These are phyloP conservation scores for Poeciliopsis presidionis DNA, from an alignment of 2,797 vertebrate genomes.

Conservation along the genomic window DNA sequence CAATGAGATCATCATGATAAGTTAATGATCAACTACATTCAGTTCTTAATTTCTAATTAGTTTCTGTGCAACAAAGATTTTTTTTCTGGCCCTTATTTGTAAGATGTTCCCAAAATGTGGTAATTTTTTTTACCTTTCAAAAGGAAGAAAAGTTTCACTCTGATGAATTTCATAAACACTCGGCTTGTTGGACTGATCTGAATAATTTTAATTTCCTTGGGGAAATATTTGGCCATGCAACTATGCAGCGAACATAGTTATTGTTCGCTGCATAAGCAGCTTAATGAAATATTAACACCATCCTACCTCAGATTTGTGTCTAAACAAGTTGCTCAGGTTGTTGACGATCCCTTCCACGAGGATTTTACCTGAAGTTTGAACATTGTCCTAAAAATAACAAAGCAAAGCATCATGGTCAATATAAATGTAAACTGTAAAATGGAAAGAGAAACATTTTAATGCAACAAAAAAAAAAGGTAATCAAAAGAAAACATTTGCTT, in stretches of 20 bases:
- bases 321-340: conserved; percentile 88
- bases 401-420: background rate
- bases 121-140: background rate
- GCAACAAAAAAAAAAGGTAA: background rate
- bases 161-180: background rate
- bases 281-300: background rate
- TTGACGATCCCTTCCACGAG: conserved; percentile 84
- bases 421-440: background rate
- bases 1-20: background rate
- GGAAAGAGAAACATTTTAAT: background rate
- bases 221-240: background rate
- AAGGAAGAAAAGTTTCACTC: background rate
- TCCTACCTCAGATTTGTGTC: conserved; percentile 84
- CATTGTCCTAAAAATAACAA: conserved; percentile 70
- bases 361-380: conserved; percentile 48
- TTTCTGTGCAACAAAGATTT: background rate
- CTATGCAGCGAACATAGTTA: background rate
- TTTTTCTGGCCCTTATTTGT: background rate
- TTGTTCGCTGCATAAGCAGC: background rate
- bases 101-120: background rate
- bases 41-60: background rate
- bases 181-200: background rate
- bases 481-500: background rate
- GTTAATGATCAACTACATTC: background rate
- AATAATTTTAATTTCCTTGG: background rate